phyloP scores from a whole-genome alignment of 2,888 invertebrate genomes.

The Exephanes ischioxanthus region DNA sequence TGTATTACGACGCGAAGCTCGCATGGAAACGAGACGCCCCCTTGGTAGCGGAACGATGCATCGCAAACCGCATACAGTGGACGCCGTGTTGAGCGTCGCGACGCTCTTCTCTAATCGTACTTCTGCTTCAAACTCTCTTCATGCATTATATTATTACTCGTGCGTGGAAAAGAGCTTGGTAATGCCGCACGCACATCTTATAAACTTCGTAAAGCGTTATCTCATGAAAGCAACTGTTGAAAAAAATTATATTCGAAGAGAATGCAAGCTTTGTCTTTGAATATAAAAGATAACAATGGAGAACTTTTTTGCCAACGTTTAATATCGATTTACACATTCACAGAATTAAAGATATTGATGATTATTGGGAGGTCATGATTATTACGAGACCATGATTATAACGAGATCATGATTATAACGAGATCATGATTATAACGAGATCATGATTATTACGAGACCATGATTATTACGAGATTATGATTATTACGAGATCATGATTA shows the following conservation, averaged over 20 bases:
- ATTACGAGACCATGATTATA: no score
- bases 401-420: no score
- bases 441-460: no score
- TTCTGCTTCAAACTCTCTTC: neutral
- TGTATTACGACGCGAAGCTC: constrained; percentile 50
- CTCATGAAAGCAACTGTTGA: neutral
- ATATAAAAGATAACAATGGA: no score
- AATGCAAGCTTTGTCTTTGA: no score
- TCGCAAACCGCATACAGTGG: constrained; percentile 19
- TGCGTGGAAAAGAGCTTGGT: neutral
- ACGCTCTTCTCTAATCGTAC: neutral
- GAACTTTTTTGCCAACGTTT: neutral
- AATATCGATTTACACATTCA: neutral
- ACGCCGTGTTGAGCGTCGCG: constrained; percentile 17
- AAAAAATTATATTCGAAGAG: no score
- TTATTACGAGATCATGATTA: no score
- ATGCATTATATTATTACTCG: constrained; percentile 9
- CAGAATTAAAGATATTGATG: neutral
- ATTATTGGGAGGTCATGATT: neutral
- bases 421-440: no score
- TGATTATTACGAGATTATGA: no score
- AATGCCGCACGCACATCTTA: neutral
- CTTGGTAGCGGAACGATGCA: constrained; percentile 56
- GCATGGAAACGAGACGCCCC: constrained; percentile 47
- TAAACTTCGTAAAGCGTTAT: neutral